Evolutionary conservation across 2,113 vertebrate species (phyloP).

Genomic region (Fukomys damarensis): DNA sequence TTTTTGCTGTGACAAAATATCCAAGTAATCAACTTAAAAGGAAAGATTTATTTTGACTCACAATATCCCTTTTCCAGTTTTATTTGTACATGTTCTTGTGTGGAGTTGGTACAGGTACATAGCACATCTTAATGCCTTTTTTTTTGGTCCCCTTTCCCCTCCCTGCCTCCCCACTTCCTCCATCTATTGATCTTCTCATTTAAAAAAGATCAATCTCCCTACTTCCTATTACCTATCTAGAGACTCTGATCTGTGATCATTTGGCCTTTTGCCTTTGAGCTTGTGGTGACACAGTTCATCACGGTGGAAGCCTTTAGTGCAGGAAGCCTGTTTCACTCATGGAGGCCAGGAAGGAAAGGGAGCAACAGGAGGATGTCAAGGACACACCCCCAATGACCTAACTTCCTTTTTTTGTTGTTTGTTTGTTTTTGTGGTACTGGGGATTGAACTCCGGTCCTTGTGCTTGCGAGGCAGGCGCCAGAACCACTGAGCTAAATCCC

Average conservation of each 20-base stretch:
- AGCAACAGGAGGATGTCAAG: not conserved
- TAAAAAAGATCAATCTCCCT: not conserved
- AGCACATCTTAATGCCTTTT: not conserved
- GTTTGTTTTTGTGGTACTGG: too few species aligned
- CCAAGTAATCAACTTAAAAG: not conserved
- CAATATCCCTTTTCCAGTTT: not conserved
- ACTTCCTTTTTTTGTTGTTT: too few species aligned
- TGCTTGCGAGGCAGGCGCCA: too few species aligned
- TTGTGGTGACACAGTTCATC: not conserved
- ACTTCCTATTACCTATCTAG: not conserved
- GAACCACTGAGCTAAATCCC: too few species aligned
- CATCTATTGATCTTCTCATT: not conserved
- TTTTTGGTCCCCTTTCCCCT: not conserved
- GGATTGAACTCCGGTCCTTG: too few species aligned
- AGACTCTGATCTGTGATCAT: not conserved
- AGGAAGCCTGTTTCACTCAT: not conserved
- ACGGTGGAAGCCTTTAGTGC: too few species aligned
- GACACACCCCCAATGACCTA: not conserved
- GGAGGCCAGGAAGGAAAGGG: not conserved
- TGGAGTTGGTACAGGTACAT: not conserved
- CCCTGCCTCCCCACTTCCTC: not conserved
- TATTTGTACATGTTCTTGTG: not conserved
- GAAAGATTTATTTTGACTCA: not conserved
- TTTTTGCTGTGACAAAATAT: not conserved
- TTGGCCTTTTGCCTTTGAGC: not conserved